These are phyloP conservation scores for Brachypalpus laphriformis DNA, from an alignment of 2,888 invertebrate species.

Conservation along the genomic window DNA sequence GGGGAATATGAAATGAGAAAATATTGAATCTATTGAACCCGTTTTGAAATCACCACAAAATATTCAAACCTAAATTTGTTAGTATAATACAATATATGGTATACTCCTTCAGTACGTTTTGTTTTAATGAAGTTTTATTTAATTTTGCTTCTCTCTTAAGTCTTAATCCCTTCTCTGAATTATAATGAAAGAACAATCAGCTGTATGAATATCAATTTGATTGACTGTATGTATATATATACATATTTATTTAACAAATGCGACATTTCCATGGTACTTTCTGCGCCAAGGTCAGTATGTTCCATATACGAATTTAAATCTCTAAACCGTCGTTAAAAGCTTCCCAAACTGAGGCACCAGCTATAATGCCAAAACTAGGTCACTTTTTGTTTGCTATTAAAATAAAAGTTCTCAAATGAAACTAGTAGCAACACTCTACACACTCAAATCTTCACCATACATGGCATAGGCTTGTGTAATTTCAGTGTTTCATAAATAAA, in stretches of 20 bases:
- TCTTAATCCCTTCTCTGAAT: no score
- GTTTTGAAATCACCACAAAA: no score
- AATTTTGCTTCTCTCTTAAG: no score
- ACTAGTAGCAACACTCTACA: background rate
- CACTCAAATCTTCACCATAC: conserved; percentile 34
- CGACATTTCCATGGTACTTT: background rate
- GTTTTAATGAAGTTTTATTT: no score
- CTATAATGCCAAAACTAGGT: conserved; percentile 36
- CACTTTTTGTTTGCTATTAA: conserved; percentile 34
- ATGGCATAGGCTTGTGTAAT: conserved; percentile 29
- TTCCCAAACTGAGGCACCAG: conserved; percentile 7
- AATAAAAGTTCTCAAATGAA: conserved; percentile 21
- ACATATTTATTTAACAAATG: background rate
- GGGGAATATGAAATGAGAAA: no score
- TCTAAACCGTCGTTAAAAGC: conserved; percentile 21
- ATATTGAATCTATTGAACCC: no score
- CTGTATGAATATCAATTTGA: no score
- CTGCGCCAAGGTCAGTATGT: background rate
- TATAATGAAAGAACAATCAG: no score
- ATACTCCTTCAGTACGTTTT: no score
- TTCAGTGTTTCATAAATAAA: conserved; percentile 36
- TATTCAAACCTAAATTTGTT: no score
- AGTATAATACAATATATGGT: no score
- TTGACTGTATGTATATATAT: background rate
- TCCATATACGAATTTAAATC: background rate